Percentiles rank a stretch among this genome's conserved stretches.
Evolutionary conservation across 2,113 vertebrate species (phyloP).

Genomic region (Pionites leucogaster): DNA sequence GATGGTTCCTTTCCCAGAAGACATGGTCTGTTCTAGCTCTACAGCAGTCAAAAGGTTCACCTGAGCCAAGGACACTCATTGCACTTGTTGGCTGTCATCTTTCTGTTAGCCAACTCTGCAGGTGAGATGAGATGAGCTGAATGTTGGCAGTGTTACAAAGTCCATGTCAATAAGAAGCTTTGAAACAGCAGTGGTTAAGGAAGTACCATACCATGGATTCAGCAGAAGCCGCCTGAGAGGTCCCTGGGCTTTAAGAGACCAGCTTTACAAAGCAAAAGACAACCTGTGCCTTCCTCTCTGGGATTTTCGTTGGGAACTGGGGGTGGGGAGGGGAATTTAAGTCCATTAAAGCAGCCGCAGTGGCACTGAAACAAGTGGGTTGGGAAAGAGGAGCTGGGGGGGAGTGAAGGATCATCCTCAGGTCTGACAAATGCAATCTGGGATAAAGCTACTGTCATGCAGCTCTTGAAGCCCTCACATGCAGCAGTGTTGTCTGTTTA

Average conservation of each 20-base stretch:
- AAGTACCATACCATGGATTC: background rate
- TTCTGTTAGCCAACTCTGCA: background rate
- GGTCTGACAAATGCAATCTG: background rate
- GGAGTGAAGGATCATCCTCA: background rate
- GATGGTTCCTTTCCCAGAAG: background rate
- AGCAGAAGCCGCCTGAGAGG: background rate
- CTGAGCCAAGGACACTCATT: background rate
- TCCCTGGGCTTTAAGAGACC: background rate
- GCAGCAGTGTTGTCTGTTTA: background rate
- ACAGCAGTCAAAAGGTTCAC: background rate
- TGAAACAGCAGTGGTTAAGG: background rate
- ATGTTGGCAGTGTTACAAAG: background rate
- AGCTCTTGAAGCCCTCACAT: background rate
- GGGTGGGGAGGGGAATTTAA: background rate
- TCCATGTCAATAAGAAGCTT: background rate
- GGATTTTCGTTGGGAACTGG: background rate
- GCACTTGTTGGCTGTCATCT: background rate
- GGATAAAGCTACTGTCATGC: background rate
- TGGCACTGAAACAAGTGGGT: background rate
- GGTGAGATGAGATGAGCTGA: background rate
- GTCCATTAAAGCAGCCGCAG: background rate
- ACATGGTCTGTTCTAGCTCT: background rate
- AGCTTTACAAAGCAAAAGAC: background rate
- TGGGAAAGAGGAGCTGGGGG: background rate
- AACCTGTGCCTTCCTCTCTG: background rate